phyloP scores from a whole-genome alignment of 2,888 invertebrate genomes.

The Thelaira solivaga region DNA sequence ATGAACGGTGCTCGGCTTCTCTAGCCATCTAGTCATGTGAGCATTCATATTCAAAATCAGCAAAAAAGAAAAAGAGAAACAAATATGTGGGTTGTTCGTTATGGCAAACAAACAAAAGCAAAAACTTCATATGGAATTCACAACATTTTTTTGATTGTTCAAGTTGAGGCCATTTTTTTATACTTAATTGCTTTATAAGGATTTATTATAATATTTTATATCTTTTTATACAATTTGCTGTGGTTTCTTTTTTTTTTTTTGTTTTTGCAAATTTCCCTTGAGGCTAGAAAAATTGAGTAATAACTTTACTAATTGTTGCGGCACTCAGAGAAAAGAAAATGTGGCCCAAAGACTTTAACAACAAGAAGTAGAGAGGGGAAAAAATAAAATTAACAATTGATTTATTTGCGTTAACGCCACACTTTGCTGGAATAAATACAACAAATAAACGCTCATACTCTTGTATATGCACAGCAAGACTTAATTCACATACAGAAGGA shows the following conservation, averaged over 20 bases:
- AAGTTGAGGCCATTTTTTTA: slow-evolving; percentile 5
- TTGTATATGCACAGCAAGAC: neutral
- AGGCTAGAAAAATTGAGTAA: slow-evolving; percentile 59
- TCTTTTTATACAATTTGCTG: slow-evolving; percentile 21
- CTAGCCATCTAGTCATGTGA: neutral
- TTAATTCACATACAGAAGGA: neutral
- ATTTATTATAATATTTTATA: slow-evolving; percentile 25
- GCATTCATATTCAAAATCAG: neutral
- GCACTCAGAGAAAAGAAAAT: slow-evolving; percentile 29
- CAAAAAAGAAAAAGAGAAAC: too few relatives aligned
- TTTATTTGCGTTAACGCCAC: slow-evolving; percentile 59
- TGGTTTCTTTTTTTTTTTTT: neutral
- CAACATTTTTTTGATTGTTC: neutral
- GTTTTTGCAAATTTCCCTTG: slow-evolving; percentile 36
- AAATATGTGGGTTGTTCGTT: slow-evolving; percentile 55
- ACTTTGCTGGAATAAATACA: slow-evolving; percentile 37
- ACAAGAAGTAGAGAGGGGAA: neutral
- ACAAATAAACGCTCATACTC: neutral
- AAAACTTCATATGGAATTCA: slow-evolving; percentile 16
- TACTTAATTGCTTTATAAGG: slow-evolving; percentile 6
- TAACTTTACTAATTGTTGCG: slow-evolving; percentile 57
- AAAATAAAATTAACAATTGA: slow-evolving; percentile 37
- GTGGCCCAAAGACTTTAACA: slow-evolving; percentile 14
- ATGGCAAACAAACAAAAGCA: slow-evolving; percentile 1
- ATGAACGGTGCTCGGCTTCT: neutral